Conservation (phyloP, 2,888 invertebrate species). For the Drosophila histrio region DNA sequence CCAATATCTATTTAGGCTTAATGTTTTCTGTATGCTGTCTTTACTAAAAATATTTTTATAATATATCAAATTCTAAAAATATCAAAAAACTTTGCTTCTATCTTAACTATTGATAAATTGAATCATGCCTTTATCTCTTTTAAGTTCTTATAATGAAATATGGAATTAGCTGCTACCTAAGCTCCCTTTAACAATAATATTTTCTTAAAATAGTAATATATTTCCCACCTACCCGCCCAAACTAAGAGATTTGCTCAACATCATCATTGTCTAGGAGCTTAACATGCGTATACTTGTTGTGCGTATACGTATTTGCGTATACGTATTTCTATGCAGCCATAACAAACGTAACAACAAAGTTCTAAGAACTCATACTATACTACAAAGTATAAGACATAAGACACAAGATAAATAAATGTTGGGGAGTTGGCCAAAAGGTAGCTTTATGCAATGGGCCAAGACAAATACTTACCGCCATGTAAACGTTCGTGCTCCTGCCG, state of each 20-base stretch:
- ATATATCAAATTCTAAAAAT: too few species aligned
- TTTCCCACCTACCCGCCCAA: not conserved
- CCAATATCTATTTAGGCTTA: too few species aligned
- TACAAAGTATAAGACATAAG: conserved; percentile 13
- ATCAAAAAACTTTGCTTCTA: too few species aligned
- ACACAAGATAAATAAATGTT: conserved; percentile 41
- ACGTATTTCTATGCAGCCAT: not conserved
- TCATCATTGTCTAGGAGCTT: not conserved
- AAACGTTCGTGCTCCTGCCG: conserved; percentile 84
- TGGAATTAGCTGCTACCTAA: too few species aligned
- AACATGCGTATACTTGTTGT: conserved; percentile 11
- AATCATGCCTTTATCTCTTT: too few species aligned
- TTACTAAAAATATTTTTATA: too few species aligned
- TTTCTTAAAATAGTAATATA: not conserved
- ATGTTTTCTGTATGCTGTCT: too few species aligned
- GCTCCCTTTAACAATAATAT: too few species aligned
- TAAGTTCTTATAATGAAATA: too few species aligned
- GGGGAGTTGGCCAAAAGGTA: conserved; percentile 1
- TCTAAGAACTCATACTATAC: not conserved
- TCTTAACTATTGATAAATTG: too few species aligned
- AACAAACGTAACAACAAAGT: conserved; percentile 1
- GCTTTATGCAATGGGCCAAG: conserved; percentile 26
- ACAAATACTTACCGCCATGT: conserved; percentile 82
- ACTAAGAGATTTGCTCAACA: not conserved
- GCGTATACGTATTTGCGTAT: too few species aligned